Conservation (phyloP, 2,113 vertebrate species). For the Copsychus sechellarum region DNA sequence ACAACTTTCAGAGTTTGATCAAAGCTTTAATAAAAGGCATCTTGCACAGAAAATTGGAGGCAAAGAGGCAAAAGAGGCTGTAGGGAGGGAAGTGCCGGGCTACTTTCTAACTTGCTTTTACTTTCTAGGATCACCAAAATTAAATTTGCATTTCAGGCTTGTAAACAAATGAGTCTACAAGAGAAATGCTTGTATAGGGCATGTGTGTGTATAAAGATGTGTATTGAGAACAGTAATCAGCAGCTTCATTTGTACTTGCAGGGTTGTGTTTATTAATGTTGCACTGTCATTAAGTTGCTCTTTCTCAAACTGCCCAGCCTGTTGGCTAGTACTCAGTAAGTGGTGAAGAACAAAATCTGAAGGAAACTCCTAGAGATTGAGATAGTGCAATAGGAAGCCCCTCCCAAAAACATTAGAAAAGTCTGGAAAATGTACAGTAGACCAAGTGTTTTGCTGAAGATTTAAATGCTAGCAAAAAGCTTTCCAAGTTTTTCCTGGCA, state of each 20-base stretch:
- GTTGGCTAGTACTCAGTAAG: not conserved
- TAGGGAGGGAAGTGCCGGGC: not conserved
- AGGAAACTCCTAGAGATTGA: not conserved
- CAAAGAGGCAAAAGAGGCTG: not conserved
- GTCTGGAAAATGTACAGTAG: not conserved
- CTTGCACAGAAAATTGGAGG: conserved; percentile 32
- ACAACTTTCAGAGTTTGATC: conserved; percentile 19
- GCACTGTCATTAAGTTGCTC: not conserved
- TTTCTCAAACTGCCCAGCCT: not conserved
- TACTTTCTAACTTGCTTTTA: conserved; percentile 7
- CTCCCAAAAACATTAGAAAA: not conserved
- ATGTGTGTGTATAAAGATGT: not conserved
- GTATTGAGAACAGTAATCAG: not conserved
- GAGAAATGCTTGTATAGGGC: conserved; percentile 8
- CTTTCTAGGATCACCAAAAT: conserved; percentile 41
- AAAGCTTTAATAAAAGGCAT: conserved; percentile 62
- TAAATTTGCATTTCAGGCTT: conserved; percentile 42
- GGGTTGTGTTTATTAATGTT: not conserved
- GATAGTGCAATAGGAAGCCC: not conserved
- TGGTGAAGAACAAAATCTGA: not conserved
- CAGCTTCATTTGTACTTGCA: not conserved
- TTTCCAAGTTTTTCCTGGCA: not conserved
- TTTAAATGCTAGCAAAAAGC: not conserved
- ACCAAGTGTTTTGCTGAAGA: not conserved
- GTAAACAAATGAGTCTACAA: conserved; percentile 26